Conservation (phyloP, 1,140 invertebrate genomes). For the Caenorhabditis brenneri region DNA sequence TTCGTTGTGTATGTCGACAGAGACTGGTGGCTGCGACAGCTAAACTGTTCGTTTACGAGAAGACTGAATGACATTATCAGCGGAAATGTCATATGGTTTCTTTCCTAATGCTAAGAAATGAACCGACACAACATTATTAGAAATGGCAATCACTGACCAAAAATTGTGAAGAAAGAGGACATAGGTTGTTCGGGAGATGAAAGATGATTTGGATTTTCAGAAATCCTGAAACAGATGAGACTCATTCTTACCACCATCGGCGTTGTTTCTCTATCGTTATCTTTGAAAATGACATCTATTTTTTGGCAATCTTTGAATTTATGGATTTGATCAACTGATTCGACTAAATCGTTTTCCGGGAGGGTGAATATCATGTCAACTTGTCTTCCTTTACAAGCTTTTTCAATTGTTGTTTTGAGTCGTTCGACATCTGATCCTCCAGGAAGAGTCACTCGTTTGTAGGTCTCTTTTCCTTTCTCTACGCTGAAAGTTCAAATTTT, state of each 20-base stretch:
- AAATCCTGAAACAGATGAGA: too few relatives aligned
- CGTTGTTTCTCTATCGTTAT: not conserved
- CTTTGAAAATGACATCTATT: slow-evolving; percentile 40
- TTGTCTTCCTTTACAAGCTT: slow-evolving; percentile 6
- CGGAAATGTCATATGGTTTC: slow-evolving; percentile 1
- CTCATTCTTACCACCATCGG: not conserved
- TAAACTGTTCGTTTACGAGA: not conserved
- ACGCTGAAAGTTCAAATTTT: not conserved
- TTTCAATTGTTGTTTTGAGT: slow-evolving; percentile 24
- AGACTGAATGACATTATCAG: not conserved
- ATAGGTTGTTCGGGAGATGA: not conserved
- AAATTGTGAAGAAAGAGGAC: not conserved
- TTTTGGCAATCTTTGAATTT: slow-evolving; percentile 33
- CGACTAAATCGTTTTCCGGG: slow-evolving; percentile 18
- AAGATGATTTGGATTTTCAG: too few relatives aligned
- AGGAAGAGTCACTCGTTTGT: slow-evolving; percentile 11
- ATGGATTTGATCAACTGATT: slow-evolving; percentile 12
- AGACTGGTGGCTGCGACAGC: not conserved
- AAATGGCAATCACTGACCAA: too few relatives aligned
- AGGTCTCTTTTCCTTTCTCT: slow-evolving; percentile 26
- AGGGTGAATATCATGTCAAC: slow-evolving; percentile 30
- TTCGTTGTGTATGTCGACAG: not conserved
- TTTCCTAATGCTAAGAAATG: not conserved
- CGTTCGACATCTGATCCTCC: slow-evolving; percentile 14
- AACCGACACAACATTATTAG: too few relatives aligned